A percentile compares a stretch with the other conserved stretches of the same genome.
Evolutionary conservation across 2,888 invertebrate species (phyloP).

Genomic region (Campoplex nolae): DNA sequence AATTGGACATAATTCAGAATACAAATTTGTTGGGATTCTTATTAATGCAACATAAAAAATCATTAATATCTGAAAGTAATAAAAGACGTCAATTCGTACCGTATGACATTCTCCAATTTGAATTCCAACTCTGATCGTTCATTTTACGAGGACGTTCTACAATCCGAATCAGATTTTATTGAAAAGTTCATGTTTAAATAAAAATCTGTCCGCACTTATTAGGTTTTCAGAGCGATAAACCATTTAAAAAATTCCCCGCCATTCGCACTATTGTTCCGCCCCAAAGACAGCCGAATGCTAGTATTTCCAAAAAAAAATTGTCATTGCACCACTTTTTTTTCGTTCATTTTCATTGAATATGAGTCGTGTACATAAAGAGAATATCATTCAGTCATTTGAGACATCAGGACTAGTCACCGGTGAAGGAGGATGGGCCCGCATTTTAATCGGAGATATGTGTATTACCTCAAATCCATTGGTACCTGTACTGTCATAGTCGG

Average conservation of each 20-base stretch:
- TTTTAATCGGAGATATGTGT: constrained; percentile 70
- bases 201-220: neutral
- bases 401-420: neutral
- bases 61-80: neutral
- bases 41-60: neutral
- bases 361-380: constrained; percentile 22
- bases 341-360: constrained; percentile 25
- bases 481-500: constrained; percentile 78
- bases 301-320: neutral
- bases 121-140: neutral
- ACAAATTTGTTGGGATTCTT: neutral
- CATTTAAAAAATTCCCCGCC: constrained; percentile 4
- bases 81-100: neutral
- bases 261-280: neutral
- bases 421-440: constrained; percentile 43
- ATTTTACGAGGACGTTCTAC: neutral
- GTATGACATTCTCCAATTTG: neutral
- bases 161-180: neutral
- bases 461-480: constrained; percentile 79
- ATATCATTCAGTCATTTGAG: neutral
- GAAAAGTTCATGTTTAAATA: neutral
- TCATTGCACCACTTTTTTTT: constrained; percentile 2
- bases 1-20: neutral
- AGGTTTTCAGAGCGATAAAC: neutral
- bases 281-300: neutral